phyloP scores from a whole-genome alignment of 2,113 vertebrate species.

The Chamaea fasciata region DNA sequence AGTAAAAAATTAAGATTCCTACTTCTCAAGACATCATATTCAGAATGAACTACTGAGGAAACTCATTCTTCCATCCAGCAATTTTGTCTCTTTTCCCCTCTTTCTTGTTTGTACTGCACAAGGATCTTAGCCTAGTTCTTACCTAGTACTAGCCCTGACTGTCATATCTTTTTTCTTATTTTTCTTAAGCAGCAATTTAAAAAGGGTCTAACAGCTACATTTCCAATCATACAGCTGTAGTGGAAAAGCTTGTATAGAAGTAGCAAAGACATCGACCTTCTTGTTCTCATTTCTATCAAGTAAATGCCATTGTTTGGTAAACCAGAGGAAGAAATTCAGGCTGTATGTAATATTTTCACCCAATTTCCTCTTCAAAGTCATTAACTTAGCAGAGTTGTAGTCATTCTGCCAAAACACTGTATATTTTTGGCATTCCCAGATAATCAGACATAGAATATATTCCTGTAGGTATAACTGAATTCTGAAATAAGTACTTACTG shows the following conservation, averaged over 20 bases:
- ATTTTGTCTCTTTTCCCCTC: not conserved
- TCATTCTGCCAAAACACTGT: not conserved
- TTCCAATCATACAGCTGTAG: not conserved
- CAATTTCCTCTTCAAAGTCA: not conserved
- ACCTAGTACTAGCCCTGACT: not conserved
- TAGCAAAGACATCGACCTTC: not conserved
- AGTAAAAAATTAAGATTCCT: not conserved
- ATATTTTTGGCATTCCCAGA: not conserved
- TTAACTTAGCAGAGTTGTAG: not conserved
- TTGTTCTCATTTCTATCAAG: not conserved
- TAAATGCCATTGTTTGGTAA: not conserved
- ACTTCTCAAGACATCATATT: not conserved
- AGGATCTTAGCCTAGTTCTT: not conserved
- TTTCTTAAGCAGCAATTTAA: not conserved
- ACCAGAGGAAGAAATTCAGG: not conserved
- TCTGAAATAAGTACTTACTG: conserved; percentile 23
- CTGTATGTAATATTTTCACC: not conserved
- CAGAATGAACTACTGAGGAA: not conserved
- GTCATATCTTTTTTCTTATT: not conserved
- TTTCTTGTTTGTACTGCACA: not conserved
- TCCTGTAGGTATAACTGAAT: conserved; percentile 36
- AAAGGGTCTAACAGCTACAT: not conserved
- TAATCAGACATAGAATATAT: conserved; percentile 14
- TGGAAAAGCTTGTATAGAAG: not conserved
- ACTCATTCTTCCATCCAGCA: not conserved